Evolutionary conservation across 2,888 invertebrate genomes (phyloP).

Genomic region (Gnatocerus cornutus): DNA sequence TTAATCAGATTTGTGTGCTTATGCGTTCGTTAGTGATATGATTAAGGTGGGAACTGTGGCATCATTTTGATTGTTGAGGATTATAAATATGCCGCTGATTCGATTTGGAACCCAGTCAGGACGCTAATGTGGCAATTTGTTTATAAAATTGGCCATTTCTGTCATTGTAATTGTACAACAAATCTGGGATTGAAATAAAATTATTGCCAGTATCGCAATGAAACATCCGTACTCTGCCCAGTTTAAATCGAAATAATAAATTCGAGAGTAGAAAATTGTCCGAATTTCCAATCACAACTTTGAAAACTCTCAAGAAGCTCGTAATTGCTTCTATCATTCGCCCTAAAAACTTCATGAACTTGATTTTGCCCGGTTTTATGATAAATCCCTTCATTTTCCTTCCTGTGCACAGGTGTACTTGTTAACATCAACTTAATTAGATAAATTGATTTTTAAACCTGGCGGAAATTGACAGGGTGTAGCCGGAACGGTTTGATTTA

Average conservation of each 20-base stretch:
- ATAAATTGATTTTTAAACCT: slow-evolving; percentile 30
- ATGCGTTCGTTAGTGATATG: slow-evolving; percentile 19
- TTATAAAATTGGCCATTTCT: slow-evolving; percentile 29
- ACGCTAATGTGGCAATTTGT: slow-evolving; percentile 32
- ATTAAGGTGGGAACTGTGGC: slow-evolving; percentile 31
- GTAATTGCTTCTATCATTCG: slow-evolving; percentile 19
- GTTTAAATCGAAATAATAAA: slow-evolving; percentile 28
- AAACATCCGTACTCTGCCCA: slow-evolving; percentile 5
- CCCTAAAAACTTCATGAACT: slow-evolving; percentile 15
- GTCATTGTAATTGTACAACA: slow-evolving; percentile 23
- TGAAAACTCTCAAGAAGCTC: slow-evolving; percentile 13
- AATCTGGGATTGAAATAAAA: slow-evolving; percentile 18
- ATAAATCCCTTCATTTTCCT: slow-evolving; percentile 4
- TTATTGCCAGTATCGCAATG: slow-evolving; percentile 24
- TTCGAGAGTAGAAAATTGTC: slow-evolving; percentile 5
- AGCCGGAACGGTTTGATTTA: slow-evolving; percentile 22
- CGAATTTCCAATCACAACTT: slow-evolving; percentile 32
- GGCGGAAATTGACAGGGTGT: slow-evolving; percentile 21
- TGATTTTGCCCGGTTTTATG: slow-evolving; percentile 4
- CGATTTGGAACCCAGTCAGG: slow-evolving; percentile 22
- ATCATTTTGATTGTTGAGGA: slow-evolving; percentile 9
- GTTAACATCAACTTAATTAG: slow-evolving; percentile 29
- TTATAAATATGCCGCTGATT: slow-evolving; percentile 29
- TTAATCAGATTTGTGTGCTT: slow-evolving; percentile 36
- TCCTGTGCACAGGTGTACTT: slow-evolving; percentile 14